A percentile compares a stretch with the other conserved stretches of the same genome.
These are phyloP conservation scores for Pagrus major DNA, from an alignment of 2,113 vertebrate species.

Conservation along the genomic window DNA sequence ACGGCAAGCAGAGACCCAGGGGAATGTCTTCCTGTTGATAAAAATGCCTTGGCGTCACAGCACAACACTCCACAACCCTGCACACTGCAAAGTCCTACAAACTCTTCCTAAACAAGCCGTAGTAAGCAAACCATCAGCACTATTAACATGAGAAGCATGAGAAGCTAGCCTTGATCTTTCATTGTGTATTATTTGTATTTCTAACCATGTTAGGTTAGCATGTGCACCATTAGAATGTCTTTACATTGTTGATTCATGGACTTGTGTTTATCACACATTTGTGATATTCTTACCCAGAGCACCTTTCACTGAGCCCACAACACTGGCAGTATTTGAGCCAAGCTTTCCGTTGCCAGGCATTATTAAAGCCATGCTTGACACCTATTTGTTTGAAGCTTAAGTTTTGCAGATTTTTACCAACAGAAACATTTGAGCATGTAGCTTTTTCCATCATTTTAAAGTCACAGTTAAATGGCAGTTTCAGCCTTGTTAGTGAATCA, in stretches of 20 bases:
- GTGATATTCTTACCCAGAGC: background rate
- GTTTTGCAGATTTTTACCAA: background rate
- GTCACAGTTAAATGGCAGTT: background rate
- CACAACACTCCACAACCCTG: constrained; percentile 44
- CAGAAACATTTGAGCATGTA: background rate
- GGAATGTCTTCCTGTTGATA: constrained; percentile 68
- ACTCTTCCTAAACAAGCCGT: background rate
- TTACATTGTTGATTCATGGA: background rate
- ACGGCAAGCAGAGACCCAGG: constrained; percentile 31
- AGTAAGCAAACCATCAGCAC: constrained; percentile 21
- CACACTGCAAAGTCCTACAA: constrained; percentile 24
- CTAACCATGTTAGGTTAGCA: background rate
- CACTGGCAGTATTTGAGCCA: constrained; percentile 5
- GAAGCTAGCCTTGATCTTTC: background rate
- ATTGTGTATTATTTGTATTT: background rate
- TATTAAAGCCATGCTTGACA: background rate
- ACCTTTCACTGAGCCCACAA: constrained; percentile 1
- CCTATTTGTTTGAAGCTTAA: background rate
- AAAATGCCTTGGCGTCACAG: constrained; percentile 61
- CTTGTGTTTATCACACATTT: constrained; percentile 5
- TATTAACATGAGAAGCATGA: constrained; percentile 21
- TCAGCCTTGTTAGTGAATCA: background rate
- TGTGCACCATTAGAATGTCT: constrained; percentile 1
- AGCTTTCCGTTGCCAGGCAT: background rate
- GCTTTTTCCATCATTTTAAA: background rate